Evolutionary conservation across 2,888 invertebrate genomes (phyloP).

Genomic region (Polietes domitor): DNA sequence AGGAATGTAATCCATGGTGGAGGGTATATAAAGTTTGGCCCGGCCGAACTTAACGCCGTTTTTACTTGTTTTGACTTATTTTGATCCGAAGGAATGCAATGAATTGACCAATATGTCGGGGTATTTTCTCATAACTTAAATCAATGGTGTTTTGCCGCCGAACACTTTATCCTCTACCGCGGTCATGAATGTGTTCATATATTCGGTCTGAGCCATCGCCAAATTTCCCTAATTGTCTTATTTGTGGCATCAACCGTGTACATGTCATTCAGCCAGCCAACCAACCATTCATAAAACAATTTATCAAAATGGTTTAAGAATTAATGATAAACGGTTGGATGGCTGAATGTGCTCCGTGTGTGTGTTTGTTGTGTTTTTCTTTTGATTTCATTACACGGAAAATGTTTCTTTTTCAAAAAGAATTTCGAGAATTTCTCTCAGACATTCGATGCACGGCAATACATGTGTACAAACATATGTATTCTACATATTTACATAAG

Average conservation of each 20-base stretch:
- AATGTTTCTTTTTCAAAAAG: neutral
- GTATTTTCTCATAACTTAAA: too few relatives aligned
- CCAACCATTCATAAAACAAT: slow-evolving; percentile 6
- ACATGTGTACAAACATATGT: neutral
- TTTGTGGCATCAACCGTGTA: neutral
- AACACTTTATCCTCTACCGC: too few relatives aligned
- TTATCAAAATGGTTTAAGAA: slow-evolving; percentile 21
- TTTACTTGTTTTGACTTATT: too few relatives aligned
- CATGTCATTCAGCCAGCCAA: neutral
- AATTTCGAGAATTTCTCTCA: slow-evolving; percentile 1
- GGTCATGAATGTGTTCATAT: too few relatives aligned
- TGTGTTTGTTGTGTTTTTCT: neutral
- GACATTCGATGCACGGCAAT: neutral
- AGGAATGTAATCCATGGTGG: too few relatives aligned
- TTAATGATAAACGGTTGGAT: slow-evolving; percentile 1
- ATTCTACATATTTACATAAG: neutral
- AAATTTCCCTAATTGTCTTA: neutral
- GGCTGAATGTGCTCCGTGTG: neutral
- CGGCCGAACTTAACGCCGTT: too few relatives aligned
- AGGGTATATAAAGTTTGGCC: too few relatives aligned
- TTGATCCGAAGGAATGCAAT: too few relatives aligned
- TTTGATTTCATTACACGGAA: too few relatives aligned
- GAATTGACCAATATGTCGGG: too few relatives aligned
- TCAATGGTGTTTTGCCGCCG: too few relatives aligned
- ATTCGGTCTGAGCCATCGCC: too few relatives aligned